Evolutionary conservation across 2,888 invertebrate species (phyloP).

Genomic region (Chloromyia formosa): DNA sequence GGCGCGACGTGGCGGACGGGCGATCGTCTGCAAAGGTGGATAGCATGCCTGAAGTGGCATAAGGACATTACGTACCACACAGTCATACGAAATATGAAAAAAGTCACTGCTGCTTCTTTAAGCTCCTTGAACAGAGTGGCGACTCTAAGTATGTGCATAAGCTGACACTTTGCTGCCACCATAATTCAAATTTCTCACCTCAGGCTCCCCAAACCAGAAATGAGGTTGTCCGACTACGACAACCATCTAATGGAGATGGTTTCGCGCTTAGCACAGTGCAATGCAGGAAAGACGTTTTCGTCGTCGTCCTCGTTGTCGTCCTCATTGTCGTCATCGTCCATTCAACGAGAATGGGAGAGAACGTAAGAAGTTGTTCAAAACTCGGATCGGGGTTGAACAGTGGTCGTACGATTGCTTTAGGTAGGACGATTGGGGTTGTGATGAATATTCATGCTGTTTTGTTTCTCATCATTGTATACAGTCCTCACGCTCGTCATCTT

Average conservation of each 20-base stretch:
- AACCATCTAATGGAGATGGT: not conserved
- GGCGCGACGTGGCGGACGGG: not conserved
- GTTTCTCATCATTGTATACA: conserved; percentile 1
- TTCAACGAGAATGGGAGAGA: not conserved
- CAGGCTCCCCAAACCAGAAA: not conserved
- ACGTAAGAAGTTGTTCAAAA: conserved; percentile 4
- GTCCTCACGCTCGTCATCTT: not conserved
- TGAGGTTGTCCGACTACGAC: not conserved
- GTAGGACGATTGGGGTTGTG: conserved; percentile 16
- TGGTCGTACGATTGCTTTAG: not conserved
- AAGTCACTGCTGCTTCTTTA: not conserved
- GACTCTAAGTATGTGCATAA: conserved; percentile 15
- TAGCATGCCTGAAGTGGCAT: not conserved
- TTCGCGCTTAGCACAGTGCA: not conserved
- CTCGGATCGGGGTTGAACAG: not conserved
- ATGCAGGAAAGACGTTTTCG: not conserved
- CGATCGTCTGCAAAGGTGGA: no score
- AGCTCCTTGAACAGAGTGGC: conserved; percentile 1
- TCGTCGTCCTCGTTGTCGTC: no score
- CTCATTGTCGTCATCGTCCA: no score
- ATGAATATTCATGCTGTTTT: conserved; percentile 43
- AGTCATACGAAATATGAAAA: no score
- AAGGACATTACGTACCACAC: no score
- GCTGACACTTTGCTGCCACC: conserved; percentile 18
- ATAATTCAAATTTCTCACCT: conserved; percentile 18